Base-by-base conservation (phyloP, 1,140 invertebrate genomes). In the Venturia canescens region DNA sequence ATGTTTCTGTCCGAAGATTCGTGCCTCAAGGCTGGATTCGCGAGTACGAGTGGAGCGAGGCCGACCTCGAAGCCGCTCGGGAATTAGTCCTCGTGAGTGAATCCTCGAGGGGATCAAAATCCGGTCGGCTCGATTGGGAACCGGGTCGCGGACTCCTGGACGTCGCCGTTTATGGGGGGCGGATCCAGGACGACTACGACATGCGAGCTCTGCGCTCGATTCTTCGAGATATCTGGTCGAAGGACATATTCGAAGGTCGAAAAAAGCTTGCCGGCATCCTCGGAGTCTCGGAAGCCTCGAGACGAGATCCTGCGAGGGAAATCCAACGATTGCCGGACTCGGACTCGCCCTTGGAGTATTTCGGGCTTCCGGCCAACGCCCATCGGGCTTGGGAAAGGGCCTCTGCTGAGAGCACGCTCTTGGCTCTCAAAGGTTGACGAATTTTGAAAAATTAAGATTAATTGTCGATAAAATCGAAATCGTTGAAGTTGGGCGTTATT, bases 81-180 rank as follows among this genome's bases (percentile, higher is more conserved):
- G 94, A 96, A 77, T 92, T 98, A 34, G 92, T 77, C 3, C 31
- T 97, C 3, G 93, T 95, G 31, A 93, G 94, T 88, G 86, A 95
- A 29, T 93, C 93, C 6, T 70, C 63, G 13, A 74, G 48, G 11
- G 70, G 75, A 7, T 34, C 80, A 66, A 48, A 75, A 38, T 57
- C 31, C 4, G 29, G 26, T 15, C 9, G 81, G 80, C 48, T 72
- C 0, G 92, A 96, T 82, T 98, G 97, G 97, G 92, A 95, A 70
- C 95, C 95, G 81, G 92, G 98, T 53, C 95, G 95, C 84, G 97
- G 97, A 9, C 90, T 99, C 5, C 94, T 96, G 87, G 95, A 96
- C 85, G 94, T 95, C 76, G 96, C 97, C 0, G 95, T 98, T 78
- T 99, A 98, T 87, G 98, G 98, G 1, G 98, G 98, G 1, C 91